Base-by-base conservation (phyloP, 2,113 vertebrate genomes). In the Corynorhinus townsendii region DNA sequence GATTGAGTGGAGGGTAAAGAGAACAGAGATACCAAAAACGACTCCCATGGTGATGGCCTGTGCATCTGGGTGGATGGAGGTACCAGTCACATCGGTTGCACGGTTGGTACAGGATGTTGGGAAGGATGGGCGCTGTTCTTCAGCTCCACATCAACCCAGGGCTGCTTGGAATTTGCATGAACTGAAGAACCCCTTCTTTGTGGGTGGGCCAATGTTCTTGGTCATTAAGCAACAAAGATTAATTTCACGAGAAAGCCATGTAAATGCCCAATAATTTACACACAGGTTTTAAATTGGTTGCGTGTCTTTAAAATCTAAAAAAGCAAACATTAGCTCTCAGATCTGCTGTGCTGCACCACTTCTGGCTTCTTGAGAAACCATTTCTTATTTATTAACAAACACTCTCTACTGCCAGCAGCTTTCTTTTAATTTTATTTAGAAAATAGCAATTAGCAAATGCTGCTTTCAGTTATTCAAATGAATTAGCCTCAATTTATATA, bases 341-440 rank as follows among this genome's bases (percentile, higher is more conserved):
- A 68, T 92, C 40, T 40, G 12, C 20, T 47, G 9, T 47, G 24
- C 24, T 20, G 35, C 1, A 22, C 5, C 85, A 54, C 19, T 40
- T 59, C 43, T 69, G 62, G 59, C 26, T 66, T 28, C 43, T n/a
- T 24, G 49, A 82, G 68, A 40, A 82, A 35, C 40, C n/a, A 38
- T 72, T 73, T 86, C 52, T 72, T 66, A 73, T 66, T 66, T 69
- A 47, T 69, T 45, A 92, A 83, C 62, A 91, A 91, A 20, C 69
- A 45, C 22, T 86, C 69, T 82, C 33, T 59, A 20, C 40, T 11
- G 10, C 69, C 33, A 47, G 73, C 11, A 54, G 26, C 69, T 77
- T 83, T 87, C 71, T 80, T 84, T 76, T 40, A 30, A 64, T 92
- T 87, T 84, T 69, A 59, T 76, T 80, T 83, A 26, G 68, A 94